These are phyloP conservation scores for Eupithecia inturbata DNA, from an alignment of 2,888 invertebrate genomes.

Conservation along the genomic window DNA sequence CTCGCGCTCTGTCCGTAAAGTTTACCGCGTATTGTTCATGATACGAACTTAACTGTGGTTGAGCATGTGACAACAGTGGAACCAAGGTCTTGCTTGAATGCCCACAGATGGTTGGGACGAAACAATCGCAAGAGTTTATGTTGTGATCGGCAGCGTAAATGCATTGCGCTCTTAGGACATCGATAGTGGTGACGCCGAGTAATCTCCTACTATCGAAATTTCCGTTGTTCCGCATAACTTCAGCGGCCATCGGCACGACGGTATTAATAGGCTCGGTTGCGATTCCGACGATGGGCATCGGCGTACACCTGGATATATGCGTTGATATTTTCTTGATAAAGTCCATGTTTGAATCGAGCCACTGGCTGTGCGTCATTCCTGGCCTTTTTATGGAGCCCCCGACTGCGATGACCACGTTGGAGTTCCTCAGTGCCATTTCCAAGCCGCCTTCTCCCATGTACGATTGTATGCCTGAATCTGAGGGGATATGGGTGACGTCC, in stretches of 20 bases:
- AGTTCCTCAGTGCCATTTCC: constrained; percentile 73
- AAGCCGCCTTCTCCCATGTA: constrained; percentile 61
- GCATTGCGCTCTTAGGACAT: constrained; percentile 89
- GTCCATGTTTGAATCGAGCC: constrained; percentile 80
- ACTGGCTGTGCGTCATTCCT: constrained; percentile 84
- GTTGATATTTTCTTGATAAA: constrained; percentile 65
- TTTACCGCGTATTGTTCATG: constrained; percentile 61
- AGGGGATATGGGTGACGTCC: constrained; percentile 78
- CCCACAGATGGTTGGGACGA: constrained; percentile 91
- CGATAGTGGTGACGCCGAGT: constrained; percentile 90
- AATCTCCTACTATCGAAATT: constrained; percentile 85
- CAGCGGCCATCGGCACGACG: constrained; percentile 75
- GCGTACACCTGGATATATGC: constrained; percentile 58
- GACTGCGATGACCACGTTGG: constrained; percentile 87
- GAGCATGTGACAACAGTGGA: constrained; percentile 89
- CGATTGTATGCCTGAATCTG: constrained; percentile 60
- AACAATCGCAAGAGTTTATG: constrained; percentile 85
- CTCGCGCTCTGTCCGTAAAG: constrained; percentile 75
- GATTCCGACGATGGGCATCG: constrained; percentile 72
- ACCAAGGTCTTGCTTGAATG: constrained; percentile 89
- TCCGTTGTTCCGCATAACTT: constrained; percentile 65
- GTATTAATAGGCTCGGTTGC: constrained; percentile 77
- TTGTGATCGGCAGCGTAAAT: constrained; percentile 87
- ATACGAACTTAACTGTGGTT: constrained; percentile 77
- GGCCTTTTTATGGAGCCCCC: constrained; percentile 86